Evolutionary conservation across 2,888 invertebrate genomes (phyloP), one percentile per base, ranked within the genome.

Genomic region (Cordilura impudica): DNA sequence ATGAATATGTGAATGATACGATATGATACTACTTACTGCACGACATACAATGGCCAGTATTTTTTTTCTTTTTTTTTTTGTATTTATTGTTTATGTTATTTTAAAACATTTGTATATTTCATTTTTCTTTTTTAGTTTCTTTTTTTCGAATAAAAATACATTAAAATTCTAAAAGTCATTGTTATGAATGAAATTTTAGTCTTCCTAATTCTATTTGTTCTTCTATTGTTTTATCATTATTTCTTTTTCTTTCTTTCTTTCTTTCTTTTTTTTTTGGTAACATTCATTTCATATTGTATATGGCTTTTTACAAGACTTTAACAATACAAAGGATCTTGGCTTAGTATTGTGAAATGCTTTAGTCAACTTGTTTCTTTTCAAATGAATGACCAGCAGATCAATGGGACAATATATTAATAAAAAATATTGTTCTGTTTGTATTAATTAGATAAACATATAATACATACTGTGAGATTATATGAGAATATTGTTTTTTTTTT

Each of bases 101-200:
- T 63, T 23, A 19, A 51, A 63, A 63, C 19, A 18, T n/a, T n/a
- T n/a, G n/a, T n/a, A n/a, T n/a, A n/a, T n/a, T n/a, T n/a, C n/a
- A 31, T 63, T 63, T 26, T 12, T 21, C 14, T 49, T 31, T 61
- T 47, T 61, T 6, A 47, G 29, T 58, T 35, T 47, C 39, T 45
- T 31, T 31, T 63, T 78, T 56, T 31, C 7, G 47, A 71, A 26
- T 26, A 51, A 53, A 53, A 53, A 26, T 26, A 23, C n/a, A 53
- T 53, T 26, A n/a, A 53, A 51, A 51, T 49, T 63, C 51, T n/a
- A 31, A 51, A 79, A 75, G 79, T 75, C 79, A 75, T 79, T 75
- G 75, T 77, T 78, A 75, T 81, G 75, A 81, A 81, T 80, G 81
- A 81, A 81, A 70, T 71, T 71, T 71, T 69, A 71, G 77, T 80